Base-by-base conservation (phyloP, 2,797 vertebrate species). In the Lepilemur septentrionalis region DNA sequence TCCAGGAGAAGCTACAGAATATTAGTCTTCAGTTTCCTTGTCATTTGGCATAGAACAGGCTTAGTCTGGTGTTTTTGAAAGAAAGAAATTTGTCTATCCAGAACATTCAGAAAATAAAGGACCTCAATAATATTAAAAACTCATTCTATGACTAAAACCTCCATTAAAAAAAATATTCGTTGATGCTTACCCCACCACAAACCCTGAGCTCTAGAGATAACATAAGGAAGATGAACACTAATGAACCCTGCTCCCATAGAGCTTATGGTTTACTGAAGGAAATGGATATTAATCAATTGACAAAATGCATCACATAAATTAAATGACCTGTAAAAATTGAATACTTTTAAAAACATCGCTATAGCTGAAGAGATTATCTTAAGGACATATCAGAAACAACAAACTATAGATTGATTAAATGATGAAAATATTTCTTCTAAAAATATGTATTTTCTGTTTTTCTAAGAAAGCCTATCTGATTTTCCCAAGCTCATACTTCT, bases 31-130 rank as follows among this genome's bases (percentile, higher is more conserved):
- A 55, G 22, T 7, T 92, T 92, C 57, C 72, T 93, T 78, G 41
- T 87, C 59, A 93, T 46, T 90, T 89, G 75, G 17, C 67, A 94
- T 57, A 90, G 52, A 83, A 92, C 7, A 90, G 89, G 69, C 11
- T 65, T 85, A 81, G 17, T n/a, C 15, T 4, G 20, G 20, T 93
- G 32, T 61, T 55, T 93, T 41, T 50, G 20, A 35, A 75, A 88
- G 11, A 80, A 30, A 81, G 35, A 73, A 78, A 46, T 43, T 50
- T 75, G 57, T 79, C 48, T 79, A 82, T 59, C 22, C 5, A 83
- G 12, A 86, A 78, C 48, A 59, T 63, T 84, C 41, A 85, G 8
- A 52, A 81, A 78, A 61, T 89, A 23, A 75, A 76, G 7, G 5
- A 61, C n/a, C 4, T 80, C 1, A 86, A 63, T 70, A 59, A 65